Evolutionary conservation across 2,797 vertebrate genomes (phyloP).

Genomic region (Otolemur crassicaudatus): DNA sequence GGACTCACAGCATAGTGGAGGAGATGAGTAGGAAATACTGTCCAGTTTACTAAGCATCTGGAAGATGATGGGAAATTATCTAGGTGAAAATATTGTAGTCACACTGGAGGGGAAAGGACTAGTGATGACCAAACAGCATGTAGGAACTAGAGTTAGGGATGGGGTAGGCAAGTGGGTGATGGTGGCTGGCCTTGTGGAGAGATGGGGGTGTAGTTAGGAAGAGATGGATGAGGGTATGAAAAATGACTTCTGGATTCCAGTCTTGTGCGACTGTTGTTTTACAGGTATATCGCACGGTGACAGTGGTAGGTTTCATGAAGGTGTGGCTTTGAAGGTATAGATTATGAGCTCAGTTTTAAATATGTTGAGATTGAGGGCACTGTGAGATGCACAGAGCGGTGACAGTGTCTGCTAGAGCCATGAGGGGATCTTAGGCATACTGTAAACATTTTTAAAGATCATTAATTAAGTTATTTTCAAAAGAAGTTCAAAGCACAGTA

Average conservation of each 20-base stretch:
- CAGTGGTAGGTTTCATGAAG: neutral
- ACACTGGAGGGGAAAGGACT: neutral
- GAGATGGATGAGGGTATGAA: neutral
- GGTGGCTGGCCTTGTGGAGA: neutral
- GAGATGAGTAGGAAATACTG: neutral
- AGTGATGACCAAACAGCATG: neutral
- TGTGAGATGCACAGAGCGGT: neutral
- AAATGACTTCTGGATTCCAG: neutral
- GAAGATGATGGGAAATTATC: neutral
- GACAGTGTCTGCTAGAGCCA: neutral
- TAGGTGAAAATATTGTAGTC: neutral
- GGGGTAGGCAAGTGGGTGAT: neutral
- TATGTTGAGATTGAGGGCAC: neutral
- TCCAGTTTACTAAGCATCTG: neutral
- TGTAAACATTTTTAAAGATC: too few species aligned
- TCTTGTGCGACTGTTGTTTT: neutral
- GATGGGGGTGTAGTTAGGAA: too few species aligned
- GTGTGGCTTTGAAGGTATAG: neutral
- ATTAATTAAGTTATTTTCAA: too few species aligned
- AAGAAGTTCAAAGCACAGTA: too few species aligned
- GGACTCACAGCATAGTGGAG: neutral
- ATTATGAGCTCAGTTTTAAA: neutral
- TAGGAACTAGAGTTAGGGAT: neutral
- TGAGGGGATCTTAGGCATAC: too few species aligned
- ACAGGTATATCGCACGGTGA: neutral